Conservation (phyloP, 2,888 invertebrate species). For the Catotricha subobsoleta region DNA sequence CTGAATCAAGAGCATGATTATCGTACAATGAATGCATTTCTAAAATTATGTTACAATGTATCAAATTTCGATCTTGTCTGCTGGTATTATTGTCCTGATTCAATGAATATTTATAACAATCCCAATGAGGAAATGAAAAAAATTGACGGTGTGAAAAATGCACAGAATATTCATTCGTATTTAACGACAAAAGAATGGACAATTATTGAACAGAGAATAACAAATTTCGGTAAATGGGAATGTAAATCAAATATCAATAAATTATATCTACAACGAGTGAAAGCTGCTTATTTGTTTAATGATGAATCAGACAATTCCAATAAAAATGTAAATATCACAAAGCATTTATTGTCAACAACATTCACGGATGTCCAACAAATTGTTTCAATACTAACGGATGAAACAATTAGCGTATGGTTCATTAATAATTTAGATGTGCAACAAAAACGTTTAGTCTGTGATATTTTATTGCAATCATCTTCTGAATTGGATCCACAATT, state of each 20-base stretch:
- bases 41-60: constrained; percentile 20
- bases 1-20: constrained; percentile 22
- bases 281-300: constrained; percentile 14
- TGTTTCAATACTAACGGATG: constrained; percentile 13
- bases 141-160: neutral
- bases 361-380: constrained; percentile 13
- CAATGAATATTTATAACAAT: constrained; percentile 9
- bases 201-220: constrained; percentile 23
- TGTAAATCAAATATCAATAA: constrained; percentile 22
- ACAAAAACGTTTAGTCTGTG: constrained; percentile 17
- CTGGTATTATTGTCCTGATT: constrained; percentile 22
- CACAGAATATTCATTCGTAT: constrained; percentile 17
- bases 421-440: constrained; percentile 15
- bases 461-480: constrained; percentile 9
- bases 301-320: constrained; percentile 6
- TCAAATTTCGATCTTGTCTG: constrained; percentile 19
- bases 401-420: constrained; percentile 14
- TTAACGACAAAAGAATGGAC: constrained; percentile 22
- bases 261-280: constrained; percentile 18
- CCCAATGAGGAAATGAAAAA: neutral
- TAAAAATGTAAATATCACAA: constrained; percentile 12
- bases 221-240: constrained; percentile 23
- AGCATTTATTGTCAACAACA: constrained; percentile 12
- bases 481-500: neutral
- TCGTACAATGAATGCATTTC: constrained; percentile 23